These are phyloP conservation scores for Agelas oroides DNA, from an alignment of 37 sponge, comb jelly and placozoan species.

Conservation along the genomic window DNA sequence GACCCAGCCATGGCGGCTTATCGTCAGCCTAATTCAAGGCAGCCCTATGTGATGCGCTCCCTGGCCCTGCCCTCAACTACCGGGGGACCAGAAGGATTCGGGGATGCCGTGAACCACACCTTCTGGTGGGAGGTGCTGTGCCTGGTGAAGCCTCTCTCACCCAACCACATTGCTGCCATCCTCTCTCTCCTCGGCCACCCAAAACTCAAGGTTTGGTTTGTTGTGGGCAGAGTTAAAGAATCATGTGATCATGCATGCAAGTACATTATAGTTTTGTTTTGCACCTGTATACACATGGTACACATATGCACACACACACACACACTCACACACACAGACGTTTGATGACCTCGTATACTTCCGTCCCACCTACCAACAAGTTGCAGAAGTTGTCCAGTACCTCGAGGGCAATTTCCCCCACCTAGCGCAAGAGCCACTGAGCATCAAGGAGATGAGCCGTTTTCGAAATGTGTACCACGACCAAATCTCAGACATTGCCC, in stretches of 20 bases:
- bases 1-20: neutral
- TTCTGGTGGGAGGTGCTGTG: conserved; percentile 83
- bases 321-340: conserved; percentile 23
- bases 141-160: conserved; percentile 26
- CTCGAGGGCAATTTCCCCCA: conserved; percentile 39
- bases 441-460: conserved; percentile 21
- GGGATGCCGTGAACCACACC: conserved; percentile 2
- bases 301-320: conserved; percentile 31
- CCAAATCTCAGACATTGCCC: neutral
- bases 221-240: too few species aligned
- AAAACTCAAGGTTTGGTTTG: conserved; percentile 1
- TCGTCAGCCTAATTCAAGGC: conserved; percentile 1
- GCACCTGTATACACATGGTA: neutral
- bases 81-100: neutral
- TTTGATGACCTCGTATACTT: conserved; percentile 52
- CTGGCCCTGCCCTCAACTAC: conserved; percentile 30
- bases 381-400: conserved; percentile 22
- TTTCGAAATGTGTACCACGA: conserved; percentile 24
- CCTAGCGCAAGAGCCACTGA: conserved; percentile 25
- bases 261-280: too few species aligned
- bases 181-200: conserved; percentile 11
- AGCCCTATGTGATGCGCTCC: conserved; percentile 34
- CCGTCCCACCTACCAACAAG: conserved; percentile 30
- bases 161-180: neutral
- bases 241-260: too few species aligned